These are phyloP conservation scores for Penaeus monodon DNA, from an alignment of 2,888 invertebrate species.

Conservation along the genomic window DNA sequence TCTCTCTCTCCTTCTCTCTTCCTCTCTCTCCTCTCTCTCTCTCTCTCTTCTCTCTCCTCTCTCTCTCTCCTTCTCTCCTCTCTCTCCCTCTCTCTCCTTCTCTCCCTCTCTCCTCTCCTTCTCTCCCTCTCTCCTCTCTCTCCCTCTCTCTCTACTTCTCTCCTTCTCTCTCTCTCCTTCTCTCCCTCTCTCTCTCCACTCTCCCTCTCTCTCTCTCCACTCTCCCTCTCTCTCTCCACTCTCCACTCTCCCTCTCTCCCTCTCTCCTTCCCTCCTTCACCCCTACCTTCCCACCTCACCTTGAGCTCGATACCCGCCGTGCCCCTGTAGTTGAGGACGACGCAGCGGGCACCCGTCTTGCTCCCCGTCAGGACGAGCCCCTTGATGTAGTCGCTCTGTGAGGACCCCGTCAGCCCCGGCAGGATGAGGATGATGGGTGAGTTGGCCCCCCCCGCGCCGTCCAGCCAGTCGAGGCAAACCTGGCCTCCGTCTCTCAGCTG, in stretches of 20 bases:
- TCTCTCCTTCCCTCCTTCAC: no score
- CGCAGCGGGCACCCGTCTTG: slow-evolving; percentile 77
- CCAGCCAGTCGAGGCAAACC: slow-evolving; percentile 82
- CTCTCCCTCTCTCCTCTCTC: not conserved
- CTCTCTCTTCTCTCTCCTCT: no score
- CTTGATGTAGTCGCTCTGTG: slow-evolving; percentile 84
- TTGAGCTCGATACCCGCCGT: slow-evolving; percentile 81
- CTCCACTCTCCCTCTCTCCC: not conserved
- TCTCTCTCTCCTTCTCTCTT: no score
- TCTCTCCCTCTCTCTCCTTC: no score
- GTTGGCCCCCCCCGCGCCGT: slow-evolving; percentile 67
- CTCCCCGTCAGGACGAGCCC: slow-evolving; percentile 79
- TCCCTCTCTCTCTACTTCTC: no score
- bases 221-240: not conserved
- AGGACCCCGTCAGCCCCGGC: slow-evolving; percentile 83
- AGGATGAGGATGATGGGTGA: slow-evolving; percentile 79
- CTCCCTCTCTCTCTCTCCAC: no score
- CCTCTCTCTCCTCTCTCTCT: no score
- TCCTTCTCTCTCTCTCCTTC: not conserved
- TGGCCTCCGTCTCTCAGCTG: slow-evolving; percentile 81
- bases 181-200: no score
- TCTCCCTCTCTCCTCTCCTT: no score
- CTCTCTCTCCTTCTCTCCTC: no score
- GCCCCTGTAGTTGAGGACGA: slow-evolving; percentile 85
- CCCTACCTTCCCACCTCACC: slow-evolving; percentile 67